Evolutionary conservation across 1,140 invertebrate genomes (phyloP).

Genomic region (Ostrea denselamellosa): DNA sequence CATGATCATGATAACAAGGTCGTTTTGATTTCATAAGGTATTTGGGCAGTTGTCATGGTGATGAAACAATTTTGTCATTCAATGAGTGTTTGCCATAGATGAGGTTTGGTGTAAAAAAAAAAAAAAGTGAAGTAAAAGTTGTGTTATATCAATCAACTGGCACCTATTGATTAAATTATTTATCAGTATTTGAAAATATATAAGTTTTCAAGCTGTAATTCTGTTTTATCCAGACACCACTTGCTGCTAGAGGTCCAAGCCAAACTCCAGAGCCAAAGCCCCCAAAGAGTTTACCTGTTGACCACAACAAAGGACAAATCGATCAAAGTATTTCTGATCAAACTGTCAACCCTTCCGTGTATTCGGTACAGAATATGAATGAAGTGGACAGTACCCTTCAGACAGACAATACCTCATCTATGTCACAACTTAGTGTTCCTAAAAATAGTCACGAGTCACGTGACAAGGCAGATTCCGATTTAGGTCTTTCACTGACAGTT

Average conservation of each 20-base stretch:
- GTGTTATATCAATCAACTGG: too few species aligned
- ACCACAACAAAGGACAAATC: not conserved
- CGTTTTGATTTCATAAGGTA: too few species aligned
- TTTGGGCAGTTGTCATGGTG: too few species aligned
- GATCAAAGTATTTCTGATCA: not conserved
- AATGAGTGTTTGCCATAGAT: too few species aligned
- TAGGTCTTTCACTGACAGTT: conserved; percentile 9
- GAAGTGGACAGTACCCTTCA: not conserved
- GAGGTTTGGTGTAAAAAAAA: too few species aligned
- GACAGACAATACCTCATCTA: conserved; percentile 1
- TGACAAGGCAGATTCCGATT: not conserved
- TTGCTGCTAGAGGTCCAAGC: conserved; percentile 40
- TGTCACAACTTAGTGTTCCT: not conserved
- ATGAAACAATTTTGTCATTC: too few species aligned
- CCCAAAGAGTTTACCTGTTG: not conserved
- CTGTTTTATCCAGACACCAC: not conserved
- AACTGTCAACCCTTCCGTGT: not conserved
- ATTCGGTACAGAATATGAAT: not conserved
- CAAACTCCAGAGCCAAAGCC: not conserved
- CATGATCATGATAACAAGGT: too few species aligned
- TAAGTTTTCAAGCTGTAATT: not conserved
- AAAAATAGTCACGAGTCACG: not conserved
- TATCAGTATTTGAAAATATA: not conserved
- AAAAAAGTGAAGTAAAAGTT: too few species aligned
- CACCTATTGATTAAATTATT: too few species aligned